These are phyloP conservation scores for Drosophila paranaensis DNA, from an alignment of 2,888 invertebrate genomes.

Conservation along the genomic window DNA sequence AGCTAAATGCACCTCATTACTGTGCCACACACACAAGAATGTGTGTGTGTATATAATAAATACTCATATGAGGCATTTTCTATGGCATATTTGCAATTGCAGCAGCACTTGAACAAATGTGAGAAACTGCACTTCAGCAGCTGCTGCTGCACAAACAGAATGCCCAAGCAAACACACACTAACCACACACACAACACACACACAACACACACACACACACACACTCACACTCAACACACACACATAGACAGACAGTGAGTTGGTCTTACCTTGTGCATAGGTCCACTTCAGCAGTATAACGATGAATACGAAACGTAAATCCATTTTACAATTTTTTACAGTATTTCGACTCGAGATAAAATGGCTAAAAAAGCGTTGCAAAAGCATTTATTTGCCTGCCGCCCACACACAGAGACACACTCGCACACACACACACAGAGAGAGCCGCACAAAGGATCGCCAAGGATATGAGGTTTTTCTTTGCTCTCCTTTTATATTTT, in stretches of 20 bases:
- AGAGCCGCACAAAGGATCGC: slow-evolving; percentile 26
- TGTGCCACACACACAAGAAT: slow-evolving; percentile 42
- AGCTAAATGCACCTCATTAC: slow-evolving; percentile 76
- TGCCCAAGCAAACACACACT: slow-evolving; percentile 44
- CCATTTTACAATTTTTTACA: slow-evolving; percentile 81
- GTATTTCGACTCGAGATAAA: slow-evolving; percentile 74
- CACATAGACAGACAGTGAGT: slow-evolving; percentile 2
- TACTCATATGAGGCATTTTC: slow-evolving; percentile 64
- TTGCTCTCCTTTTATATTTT: background rate
- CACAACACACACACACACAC: slow-evolving; percentile 31
- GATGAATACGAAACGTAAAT: slow-evolving; percentile 83
- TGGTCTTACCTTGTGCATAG: slow-evolving; percentile 81
- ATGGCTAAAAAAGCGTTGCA: slow-evolving; percentile 77
- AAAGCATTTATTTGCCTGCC: slow-evolving; percentile 76
- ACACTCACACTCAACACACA: slow-evolving; percentile 22
- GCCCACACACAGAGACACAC: slow-evolving; percentile 28
- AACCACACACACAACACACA: slow-evolving; percentile 30
- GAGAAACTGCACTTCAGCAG: slow-evolving; percentile 53
- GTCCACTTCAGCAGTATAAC: slow-evolving; percentile 83
- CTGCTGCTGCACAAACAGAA: slow-evolving; percentile 67
- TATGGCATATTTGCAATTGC: slow-evolving; percentile 72
- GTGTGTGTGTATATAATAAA: slow-evolving; percentile 38
- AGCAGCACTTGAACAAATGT: slow-evolving; percentile 65
- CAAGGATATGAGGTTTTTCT: slow-evolving; percentile 25
- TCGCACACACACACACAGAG: slow-evolving; percentile 34